These are phyloP conservation scores for Vesta saturnalis DNA, from an alignment of 2,888 invertebrate genomes.

Conservation along the genomic window DNA sequence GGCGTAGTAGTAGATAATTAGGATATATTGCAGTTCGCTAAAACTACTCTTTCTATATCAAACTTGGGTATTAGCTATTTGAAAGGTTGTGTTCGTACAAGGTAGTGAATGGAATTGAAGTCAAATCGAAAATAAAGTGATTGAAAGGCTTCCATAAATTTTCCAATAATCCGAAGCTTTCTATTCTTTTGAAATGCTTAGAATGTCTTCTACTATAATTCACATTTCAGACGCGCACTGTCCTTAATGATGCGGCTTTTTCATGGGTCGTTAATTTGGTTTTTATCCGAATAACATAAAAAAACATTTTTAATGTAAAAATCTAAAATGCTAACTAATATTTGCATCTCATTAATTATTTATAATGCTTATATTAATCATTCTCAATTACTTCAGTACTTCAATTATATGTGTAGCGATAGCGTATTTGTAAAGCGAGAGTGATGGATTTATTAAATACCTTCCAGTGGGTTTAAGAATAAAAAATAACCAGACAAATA, in stretches of 20 bases:
- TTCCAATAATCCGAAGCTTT: conserved; percentile 11
- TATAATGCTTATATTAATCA: no score
- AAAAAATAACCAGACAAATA: no score
- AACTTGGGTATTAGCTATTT: conserved; percentile 2
- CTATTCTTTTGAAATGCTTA: conserved; percentile 10
- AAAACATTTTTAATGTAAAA: conserved; percentile 2
- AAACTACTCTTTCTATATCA: neutral
- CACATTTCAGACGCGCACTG: conserved; percentile 8
- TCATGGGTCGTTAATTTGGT: conserved; percentile 5
- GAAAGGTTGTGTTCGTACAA: neutral
- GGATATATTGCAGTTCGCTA: conserved; percentile 6
- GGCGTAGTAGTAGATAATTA: neutral
- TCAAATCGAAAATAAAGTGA: conserved; percentile 15
- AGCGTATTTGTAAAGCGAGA: no score
- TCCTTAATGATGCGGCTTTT: conserved; percentile 7
- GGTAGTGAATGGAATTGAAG: neutral
- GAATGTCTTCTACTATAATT: conserved; percentile 7
- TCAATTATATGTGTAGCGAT: no score
- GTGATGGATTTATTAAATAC: no score
- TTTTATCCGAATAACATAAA: conserved; percentile 1
- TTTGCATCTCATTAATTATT: no score
- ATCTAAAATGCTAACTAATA: no score
- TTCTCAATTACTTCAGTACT: no score
- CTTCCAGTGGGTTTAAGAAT: no score
- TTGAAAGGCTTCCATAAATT: conserved; percentile 11